Evolutionary conservation across 2,797 vertebrate genomes (phyloP).

Genomic region (Lutjanus campechanus): DNA sequence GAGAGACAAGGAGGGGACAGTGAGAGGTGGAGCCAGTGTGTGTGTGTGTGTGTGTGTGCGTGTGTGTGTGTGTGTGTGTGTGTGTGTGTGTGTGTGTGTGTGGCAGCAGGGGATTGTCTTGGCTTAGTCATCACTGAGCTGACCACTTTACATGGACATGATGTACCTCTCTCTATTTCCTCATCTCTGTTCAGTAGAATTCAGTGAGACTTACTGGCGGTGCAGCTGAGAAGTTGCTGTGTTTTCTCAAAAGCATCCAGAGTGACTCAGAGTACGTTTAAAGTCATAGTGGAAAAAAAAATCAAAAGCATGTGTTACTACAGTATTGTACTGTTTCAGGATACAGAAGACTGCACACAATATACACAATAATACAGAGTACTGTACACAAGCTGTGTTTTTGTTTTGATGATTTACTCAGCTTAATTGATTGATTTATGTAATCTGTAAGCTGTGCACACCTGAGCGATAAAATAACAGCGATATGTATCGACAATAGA

Average conservation of each 20-base stretch:
- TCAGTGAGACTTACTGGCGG: conserved; percentile 14
- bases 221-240: conserved; percentile 18
- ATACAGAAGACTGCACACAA: background rate
- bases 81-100: conserved; percentile 31
- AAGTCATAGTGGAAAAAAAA: conserved; percentile 4
- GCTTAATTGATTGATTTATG: too few relatives aligned
- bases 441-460: too few relatives aligned
- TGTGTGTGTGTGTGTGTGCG: conserved; percentile 27
- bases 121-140: conserved; percentile 50
- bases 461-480: too few relatives aligned
- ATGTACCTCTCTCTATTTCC: conserved; percentile 32
- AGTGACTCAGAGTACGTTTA: conserved; percentile 26
- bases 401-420: too few relatives aligned
- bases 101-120: conserved; percentile 42
- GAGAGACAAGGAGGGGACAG: conserved; percentile 40
- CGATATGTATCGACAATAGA: too few relatives aligned
- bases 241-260: conserved; percentile 24
- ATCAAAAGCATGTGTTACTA: background rate
- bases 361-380: too few relatives aligned
- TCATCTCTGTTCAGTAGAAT: conserved; percentile 17
- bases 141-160: conserved; percentile 55
- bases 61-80: conserved; percentile 29
- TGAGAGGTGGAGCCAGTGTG: conserved; percentile 13
- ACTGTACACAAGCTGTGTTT: too few relatives aligned
- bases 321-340: background rate